These are phyloP conservation scores for Heteropelma amictum DNA, from an alignment of 2,888 invertebrate genomes.

Conservation along the genomic window DNA sequence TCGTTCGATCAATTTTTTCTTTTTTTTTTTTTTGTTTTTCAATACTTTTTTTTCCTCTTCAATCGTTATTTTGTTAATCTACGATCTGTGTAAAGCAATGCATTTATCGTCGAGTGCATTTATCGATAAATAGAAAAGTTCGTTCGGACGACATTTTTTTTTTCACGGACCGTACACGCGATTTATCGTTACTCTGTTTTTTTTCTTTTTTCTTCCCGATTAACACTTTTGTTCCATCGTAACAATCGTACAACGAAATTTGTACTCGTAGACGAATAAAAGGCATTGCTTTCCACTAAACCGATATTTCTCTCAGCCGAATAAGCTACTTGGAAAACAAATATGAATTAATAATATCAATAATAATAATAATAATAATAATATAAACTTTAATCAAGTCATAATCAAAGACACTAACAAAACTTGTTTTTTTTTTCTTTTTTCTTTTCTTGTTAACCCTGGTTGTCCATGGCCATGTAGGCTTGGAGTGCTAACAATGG, in stretches of 20 bases:
- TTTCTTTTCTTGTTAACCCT: conserved; percentile 84
- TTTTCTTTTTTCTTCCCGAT: conserved; percentile 15
- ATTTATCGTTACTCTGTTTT: neutral
- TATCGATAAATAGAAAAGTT: neutral
- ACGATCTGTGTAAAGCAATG: conserved; percentile 58
- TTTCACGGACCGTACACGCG: neutral
- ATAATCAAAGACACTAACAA: conserved; percentile 81
- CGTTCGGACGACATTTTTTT: neutral
- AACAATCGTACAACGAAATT: neutral
- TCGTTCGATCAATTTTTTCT: neutral
- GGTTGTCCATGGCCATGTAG: conserved; percentile 82
- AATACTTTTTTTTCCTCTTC: neutral
- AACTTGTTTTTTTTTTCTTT: conserved; percentile 84
- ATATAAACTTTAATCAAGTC: conserved; percentile 68
- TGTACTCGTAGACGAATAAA: conserved; percentile 21
- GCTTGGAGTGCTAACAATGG: conserved; percentile 87
- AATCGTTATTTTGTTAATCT: conserved; percentile 16
- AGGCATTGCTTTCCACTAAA: conserved; percentile 73
- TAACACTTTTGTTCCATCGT: conserved; percentile 18
- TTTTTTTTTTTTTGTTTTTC: conserved; percentile 8
- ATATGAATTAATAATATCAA: conserved; percentile 22
- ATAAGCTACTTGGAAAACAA: conserved; percentile 66
- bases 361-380: conserved; percentile 31
- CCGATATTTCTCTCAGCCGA: conserved; percentile 72
- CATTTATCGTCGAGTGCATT: conserved; percentile 22